Evolutionary conservation across 1,140 invertebrate genomes (phyloP), one percentile per base, ranked within the genome.

Genomic region (Platyscapa corneri): DNA sequence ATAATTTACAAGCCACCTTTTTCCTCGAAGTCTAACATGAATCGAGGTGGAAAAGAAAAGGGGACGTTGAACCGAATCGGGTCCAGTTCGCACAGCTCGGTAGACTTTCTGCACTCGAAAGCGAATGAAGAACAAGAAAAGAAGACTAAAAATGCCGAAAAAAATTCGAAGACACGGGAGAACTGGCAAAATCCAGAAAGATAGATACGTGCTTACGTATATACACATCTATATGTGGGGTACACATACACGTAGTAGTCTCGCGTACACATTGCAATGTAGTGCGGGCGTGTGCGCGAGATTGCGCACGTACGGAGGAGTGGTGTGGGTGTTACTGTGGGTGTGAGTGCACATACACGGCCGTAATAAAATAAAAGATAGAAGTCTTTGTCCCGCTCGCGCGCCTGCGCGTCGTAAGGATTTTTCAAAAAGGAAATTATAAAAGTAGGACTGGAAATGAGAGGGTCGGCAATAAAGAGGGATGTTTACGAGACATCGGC

Each of bases 401-500:
- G 30, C 67, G 46, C 32, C 81, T 74, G 87, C 83, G 70, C 79
- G 53, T 49, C 53, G 53, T 46, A 72, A 74, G 76, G 83, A 89
- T 89, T 90, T 91, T 90, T 91, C 87, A 88, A 89, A 89, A 88
- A 90, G 90, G 89, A 91, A 90, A 90, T 91, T 91, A 90, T 88
- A 90, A 91, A 89, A 89, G 86, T 87, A 89, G 90, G 88, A 90
- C 90, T 91, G 89, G 89, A 91, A 91, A 91, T 89, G 89, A 89
- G 89, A 88, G 86, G 89, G 88, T 87, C 88, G 88, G 89, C 88
- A 89, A 91, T 92, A 92, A 92, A 92, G 87, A 90, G 89, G 89
- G 90, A 91, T 89, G 89, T 92, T 91, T 92, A 92, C 88, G 91
- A 90, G 91, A 90, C 89, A 90, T 86, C 86, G 87, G 89, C 90